These are phyloP conservation scores for Hippocampus barbouri DNA, from an alignment of 2,113 vertebrate genomes.

Conservation along the genomic window DNA sequence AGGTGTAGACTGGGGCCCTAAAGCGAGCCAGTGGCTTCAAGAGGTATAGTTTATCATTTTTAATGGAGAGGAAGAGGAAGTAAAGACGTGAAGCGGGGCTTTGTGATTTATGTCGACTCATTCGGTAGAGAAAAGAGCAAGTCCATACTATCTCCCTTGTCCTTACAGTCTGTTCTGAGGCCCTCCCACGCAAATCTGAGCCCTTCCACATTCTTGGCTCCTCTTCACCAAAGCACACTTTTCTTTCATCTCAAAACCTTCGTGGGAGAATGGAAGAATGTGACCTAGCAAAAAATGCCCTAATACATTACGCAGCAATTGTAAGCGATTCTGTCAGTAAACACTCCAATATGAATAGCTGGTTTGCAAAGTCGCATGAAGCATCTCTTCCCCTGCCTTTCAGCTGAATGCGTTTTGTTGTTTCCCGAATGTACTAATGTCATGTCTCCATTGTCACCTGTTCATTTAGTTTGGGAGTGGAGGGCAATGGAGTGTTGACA, in stretches of 20 bases:
- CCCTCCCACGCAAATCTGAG: slow-evolving; percentile 1
- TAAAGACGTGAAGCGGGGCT: slow-evolving; percentile 54
- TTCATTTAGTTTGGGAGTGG: slow-evolving; percentile 59
- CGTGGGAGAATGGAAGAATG: slow-evolving; percentile 21
- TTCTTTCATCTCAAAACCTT: slow-evolving; percentile 7
- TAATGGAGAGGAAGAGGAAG: slow-evolving; percentile 72
- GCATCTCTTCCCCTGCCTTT: slow-evolving; percentile 32
- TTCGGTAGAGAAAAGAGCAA: slow-evolving; percentile 38
- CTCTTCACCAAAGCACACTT: slow-evolving; percentile 26
- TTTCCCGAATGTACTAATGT: slow-evolving; percentile 78
- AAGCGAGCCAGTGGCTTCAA: slow-evolving; percentile 62
- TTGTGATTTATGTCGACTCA: slow-evolving; percentile 58
- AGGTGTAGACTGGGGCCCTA: slow-evolving; percentile 66
- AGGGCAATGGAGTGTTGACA: slow-evolving; percentile 84
- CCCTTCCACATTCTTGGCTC: slow-evolving; percentile 17
- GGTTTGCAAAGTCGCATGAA: slow-evolving; percentile 8
- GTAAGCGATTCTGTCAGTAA: background rate
- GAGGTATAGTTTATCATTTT: slow-evolving; percentile 74
- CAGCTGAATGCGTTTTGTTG: slow-evolving; percentile 67
- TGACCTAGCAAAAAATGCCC: slow-evolving; percentile 12
- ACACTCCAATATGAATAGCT: slow-evolving; percentile 3
- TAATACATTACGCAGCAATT: background rate
- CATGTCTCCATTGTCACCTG: slow-evolving; percentile 85
- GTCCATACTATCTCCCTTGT: slow-evolving; percentile 56
- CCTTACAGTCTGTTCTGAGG: slow-evolving; percentile 47